Percentiles rank a stretch among this genome's conserved stretches.
Evolutionary conservation across 2,797 vertebrate genomes (phyloP).

Genomic region (Periophthalmus magnuspinnatus): DNA sequence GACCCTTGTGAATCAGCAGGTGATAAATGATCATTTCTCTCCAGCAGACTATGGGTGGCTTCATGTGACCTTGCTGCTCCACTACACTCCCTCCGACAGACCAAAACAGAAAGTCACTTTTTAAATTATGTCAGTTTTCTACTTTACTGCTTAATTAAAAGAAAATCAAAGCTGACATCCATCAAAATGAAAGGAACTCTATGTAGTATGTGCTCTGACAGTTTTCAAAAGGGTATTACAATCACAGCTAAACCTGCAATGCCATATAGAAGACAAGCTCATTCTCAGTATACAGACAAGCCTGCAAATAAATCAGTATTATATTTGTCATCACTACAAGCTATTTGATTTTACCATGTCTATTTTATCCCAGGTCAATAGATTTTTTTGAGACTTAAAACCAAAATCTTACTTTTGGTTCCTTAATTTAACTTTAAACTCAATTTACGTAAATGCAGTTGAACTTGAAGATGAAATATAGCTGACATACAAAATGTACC

Average conservation of each 20-base stretch:
- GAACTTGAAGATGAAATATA: slow-evolving; percentile 10
- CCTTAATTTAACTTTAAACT: background rate
- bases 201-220: no score
- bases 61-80: slow-evolving; percentile 68
- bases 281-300: no score
- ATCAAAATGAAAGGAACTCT: background rate
- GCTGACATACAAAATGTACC: background rate
- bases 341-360: no score
- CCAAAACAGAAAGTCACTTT: slow-evolving; percentile 59
- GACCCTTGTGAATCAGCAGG: slow-evolving; percentile 83
- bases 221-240: no score
- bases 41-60: slow-evolving; percentile 78
- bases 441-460: background rate
- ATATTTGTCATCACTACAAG: no score
- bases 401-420: no score
- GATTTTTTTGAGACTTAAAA: no score
- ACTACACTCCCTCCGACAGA: slow-evolving; percentile 54
- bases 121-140: slow-evolving; percentile 18
- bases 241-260: background rate
- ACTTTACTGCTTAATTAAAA: slow-evolving; percentile 28
- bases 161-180: slow-evolving; percentile 28
- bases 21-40: slow-evolving; percentile 87
- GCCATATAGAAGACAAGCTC: background rate
- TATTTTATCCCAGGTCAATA: no score
- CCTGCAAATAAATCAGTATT: no score